Evolutionary conservation across 2,113 vertebrate genomes (phyloP), one percentile per base, ranked within the genome.

Genomic region (Trogon melanurus): DNA sequence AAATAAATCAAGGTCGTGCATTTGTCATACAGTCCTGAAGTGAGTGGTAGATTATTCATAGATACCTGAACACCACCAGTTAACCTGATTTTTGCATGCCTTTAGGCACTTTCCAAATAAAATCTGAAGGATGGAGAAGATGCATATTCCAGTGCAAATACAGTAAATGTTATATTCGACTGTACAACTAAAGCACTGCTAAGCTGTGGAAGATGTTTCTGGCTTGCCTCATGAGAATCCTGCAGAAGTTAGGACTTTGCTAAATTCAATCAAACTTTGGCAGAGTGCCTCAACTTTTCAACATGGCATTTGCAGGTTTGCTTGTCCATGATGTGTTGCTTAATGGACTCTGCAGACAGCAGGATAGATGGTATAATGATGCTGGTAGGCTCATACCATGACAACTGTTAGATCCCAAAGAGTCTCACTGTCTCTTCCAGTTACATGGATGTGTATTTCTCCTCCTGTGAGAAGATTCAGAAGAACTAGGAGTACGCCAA

Each of bases 1-100:
- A 36, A 11, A 26, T 18, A 21, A 21, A 23, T 3, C 11, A 22
- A 36, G 19, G 29, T 38, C 26, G 8, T 0, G 0, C 4, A 1
- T 66, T 36, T 36, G 14, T 25, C 1, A 0, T 30, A 16, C 11
- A 11, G 50, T 44, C 13, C 5, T 30, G 12, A 48, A 71, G 27
- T 6, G 12, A 38, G 14, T 14, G 13, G 26, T 53, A 2, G 11
- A 3, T 81, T 38, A 30, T 54, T 27, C 81, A 44, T 26, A 29
- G 62, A 7, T 65, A 38, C 13, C 25, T 25, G 45, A 45, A 29
- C 6, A 8, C 32, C 44, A 69, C 27, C 57, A 89, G n/a, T 56
- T 75, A 27, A 9, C 30, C 21, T 61, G 23, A n/a, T 41, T 23
- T n/a, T 58, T 75, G 10, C 16, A 2, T 5, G 32, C 1, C 0